phyloP scores from a whole-genome alignment of 2,888 invertebrate genomes.

The Xestia c-nigrum region DNA sequence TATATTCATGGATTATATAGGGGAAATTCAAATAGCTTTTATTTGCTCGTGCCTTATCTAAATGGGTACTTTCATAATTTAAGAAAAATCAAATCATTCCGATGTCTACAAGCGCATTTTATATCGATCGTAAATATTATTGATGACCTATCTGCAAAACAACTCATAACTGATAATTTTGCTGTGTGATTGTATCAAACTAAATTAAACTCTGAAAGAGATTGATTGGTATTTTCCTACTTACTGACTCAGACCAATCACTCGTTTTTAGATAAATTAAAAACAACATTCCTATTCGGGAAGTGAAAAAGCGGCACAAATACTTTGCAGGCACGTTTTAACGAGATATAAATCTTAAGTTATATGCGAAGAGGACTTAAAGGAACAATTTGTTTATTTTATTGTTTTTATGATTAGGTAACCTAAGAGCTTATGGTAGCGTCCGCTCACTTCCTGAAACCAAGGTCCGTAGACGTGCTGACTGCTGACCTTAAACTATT shows the following conservation, averaged over 20 bases:
- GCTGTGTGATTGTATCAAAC: slow-evolving; percentile 24
- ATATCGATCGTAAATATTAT: slow-evolving; percentile 20
- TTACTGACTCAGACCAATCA: slow-evolving; percentile 16
- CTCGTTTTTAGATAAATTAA: slow-evolving; percentile 43
- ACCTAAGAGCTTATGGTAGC: slow-evolving; percentile 12
- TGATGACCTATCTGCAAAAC: slow-evolving; percentile 2
- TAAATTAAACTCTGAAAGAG: slow-evolving; percentile 26
- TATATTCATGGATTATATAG: slow-evolving; percentile 8
- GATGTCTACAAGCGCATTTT: slow-evolving; percentile 42
- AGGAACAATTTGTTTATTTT: slow-evolving; percentile 24
- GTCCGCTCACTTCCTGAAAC: slow-evolving; percentile 53
- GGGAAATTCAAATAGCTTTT: slow-evolving; percentile 27
- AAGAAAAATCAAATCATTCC: slow-evolving; percentile 63
- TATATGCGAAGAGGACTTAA: not conserved
- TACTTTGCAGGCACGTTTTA: slow-evolving; percentile 10
- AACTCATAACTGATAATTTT: slow-evolving; percentile 16
- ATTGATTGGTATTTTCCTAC: slow-evolving; percentile 30
- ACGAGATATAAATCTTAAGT: not conserved
- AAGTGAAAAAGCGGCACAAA: slow-evolving; percentile 41
- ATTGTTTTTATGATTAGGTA: slow-evolving; percentile 17
- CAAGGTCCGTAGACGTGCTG: slow-evolving; percentile 48
- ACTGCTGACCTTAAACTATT: slow-evolving; percentile 63
- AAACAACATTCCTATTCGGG: slow-evolving; percentile 60
- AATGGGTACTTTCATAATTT: slow-evolving; percentile 52
- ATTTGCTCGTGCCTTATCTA: slow-evolving; percentile 60